phyloP scores from a whole-genome alignment of 2,797 vertebrate species.

The Lerista edwardsae region DNA sequence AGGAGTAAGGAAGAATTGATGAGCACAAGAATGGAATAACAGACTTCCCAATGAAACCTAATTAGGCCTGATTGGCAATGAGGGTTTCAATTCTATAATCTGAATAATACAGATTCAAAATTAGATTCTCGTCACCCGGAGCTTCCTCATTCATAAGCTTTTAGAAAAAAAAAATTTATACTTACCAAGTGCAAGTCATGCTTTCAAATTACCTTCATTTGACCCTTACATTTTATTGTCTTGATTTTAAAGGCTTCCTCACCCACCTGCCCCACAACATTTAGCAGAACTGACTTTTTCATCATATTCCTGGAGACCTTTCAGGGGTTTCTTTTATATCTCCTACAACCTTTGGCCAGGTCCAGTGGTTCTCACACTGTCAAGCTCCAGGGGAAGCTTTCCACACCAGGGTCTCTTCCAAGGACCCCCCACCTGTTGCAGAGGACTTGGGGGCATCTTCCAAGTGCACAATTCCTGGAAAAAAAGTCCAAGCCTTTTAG shows the following conservation, averaged over 20 bases:
- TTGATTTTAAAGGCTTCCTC: neutral
- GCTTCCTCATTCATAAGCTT: neutral
- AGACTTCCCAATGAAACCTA: conserved; percentile 8
- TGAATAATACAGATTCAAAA: conserved; percentile 6
- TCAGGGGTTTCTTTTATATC: neutral
- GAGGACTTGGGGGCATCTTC: neutral
- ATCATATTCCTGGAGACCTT: neutral
- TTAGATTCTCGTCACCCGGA: conserved; percentile 15
- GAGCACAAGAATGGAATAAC: conserved; percentile 5
- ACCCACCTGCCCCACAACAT: neutral
- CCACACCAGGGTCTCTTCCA: neutral
- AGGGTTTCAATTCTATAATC: conserved; percentile 11
- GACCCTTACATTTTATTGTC: neutral
- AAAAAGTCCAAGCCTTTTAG: neutral
- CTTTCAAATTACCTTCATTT: neutral
- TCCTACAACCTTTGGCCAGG: neutral
- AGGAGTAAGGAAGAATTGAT: neutral
- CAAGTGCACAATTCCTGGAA: neutral
- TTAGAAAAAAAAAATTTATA: conserved; percentile 15
- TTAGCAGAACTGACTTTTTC: neutral
- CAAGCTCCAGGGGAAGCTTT: neutral
- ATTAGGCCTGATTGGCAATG: conserved; percentile 11
- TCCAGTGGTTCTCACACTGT: neutral
- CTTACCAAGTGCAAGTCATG: conserved; percentile 4
- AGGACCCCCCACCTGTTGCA: too few relatives aligned